phyloP scores from a whole-genome alignment of 2,797 vertebrate species.

The Diceros bicornis region DNA sequence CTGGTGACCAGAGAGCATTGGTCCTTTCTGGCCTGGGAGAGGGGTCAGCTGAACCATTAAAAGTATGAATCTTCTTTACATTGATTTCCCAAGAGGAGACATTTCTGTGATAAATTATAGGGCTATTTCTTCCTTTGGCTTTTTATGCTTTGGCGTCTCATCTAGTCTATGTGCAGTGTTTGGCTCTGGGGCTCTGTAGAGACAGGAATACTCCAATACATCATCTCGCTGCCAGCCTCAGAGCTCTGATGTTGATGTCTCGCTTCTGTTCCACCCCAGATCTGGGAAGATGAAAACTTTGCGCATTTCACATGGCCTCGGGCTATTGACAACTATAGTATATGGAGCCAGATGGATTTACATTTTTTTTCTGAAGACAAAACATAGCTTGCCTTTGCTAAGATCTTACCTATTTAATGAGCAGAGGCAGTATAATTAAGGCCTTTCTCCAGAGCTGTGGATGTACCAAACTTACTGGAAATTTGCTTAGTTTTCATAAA shows the following conservation, averaged over 20 bases:
- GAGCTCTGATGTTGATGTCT: not conserved
- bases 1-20: not conserved
- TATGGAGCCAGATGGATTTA: slow-evolving; percentile 77
- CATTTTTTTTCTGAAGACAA: slow-evolving; percentile 77
- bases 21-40: not conserved
- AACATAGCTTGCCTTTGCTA: slow-evolving; percentile 79
- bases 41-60: not conserved
- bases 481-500: slow-evolving; percentile 80
- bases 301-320: slow-evolving; percentile 66
- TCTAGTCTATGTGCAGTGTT: not conserved
- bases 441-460: slow-evolving; percentile 47
- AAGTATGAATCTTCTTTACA: not conserved
- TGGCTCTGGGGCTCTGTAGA: slow-evolving; percentile 26
- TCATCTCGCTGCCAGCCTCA: not conserved
- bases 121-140: not conserved
- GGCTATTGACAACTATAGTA: slow-evolving; percentile 73
- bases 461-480: slow-evolving; percentile 75
- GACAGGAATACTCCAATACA: slow-evolving; percentile 55
- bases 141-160: not conserved
- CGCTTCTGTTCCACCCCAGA: slow-evolving; percentile 18
- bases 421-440: slow-evolving; percentile 76
- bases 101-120: slow-evolving; percentile 33
- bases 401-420: slow-evolving; percentile 84
- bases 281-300: slow-evolving; percentile 61
- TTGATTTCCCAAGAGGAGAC: not conserved